Evolutionary conservation across 2,797 vertebrate genomes (phyloP).

Genomic region (Macroramphosus scolopax): DNA sequence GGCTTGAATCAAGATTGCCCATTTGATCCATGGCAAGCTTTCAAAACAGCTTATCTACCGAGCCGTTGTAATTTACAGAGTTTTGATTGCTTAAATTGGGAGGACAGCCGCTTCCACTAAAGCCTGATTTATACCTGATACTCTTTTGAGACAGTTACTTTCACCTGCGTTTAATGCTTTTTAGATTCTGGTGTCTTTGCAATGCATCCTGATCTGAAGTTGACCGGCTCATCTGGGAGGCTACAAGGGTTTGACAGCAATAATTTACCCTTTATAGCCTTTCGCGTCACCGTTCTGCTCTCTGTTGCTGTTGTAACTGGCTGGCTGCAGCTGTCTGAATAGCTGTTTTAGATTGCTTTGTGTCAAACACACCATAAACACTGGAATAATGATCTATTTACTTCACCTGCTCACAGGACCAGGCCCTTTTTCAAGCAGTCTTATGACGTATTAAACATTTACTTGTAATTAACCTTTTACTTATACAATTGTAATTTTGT

Average conservation of each 20-base stretch:
- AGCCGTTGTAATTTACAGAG: constrained; percentile 51
- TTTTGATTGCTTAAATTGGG: constrained; percentile 48
- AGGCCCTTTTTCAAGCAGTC: too few relatives aligned
- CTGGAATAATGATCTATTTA: too few relatives aligned
- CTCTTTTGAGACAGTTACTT: constrained; percentile 26
- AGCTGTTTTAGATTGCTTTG: too few relatives aligned
- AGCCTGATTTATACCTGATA: constrained; percentile 32
- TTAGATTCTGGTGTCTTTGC: constrained; percentile 11
- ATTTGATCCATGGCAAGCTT: constrained; percentile 56
- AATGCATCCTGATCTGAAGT: not conserved
- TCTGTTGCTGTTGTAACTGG: too few relatives aligned
- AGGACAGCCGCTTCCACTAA: constrained; percentile 31
- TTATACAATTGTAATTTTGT: too few relatives aligned
- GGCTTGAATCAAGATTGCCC: constrained; percentile 54
- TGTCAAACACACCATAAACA: too few relatives aligned
- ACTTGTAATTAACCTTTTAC: too few relatives aligned
- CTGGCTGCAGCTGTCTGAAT: too few relatives aligned
- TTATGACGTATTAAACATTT: too few relatives aligned
- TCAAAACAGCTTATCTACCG: constrained; percentile 55
- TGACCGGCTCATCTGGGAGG: constrained; percentile 26
- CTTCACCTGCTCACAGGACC: too few relatives aligned
- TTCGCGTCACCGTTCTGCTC: too few relatives aligned
- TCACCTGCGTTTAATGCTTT: constrained; percentile 25
- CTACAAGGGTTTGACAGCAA: constrained; percentile 7
- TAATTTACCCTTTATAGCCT: constrained; percentile 18